phyloP scores from a whole-genome alignment of 1,140 invertebrate species.

The Drosophila baimaii region DNA sequence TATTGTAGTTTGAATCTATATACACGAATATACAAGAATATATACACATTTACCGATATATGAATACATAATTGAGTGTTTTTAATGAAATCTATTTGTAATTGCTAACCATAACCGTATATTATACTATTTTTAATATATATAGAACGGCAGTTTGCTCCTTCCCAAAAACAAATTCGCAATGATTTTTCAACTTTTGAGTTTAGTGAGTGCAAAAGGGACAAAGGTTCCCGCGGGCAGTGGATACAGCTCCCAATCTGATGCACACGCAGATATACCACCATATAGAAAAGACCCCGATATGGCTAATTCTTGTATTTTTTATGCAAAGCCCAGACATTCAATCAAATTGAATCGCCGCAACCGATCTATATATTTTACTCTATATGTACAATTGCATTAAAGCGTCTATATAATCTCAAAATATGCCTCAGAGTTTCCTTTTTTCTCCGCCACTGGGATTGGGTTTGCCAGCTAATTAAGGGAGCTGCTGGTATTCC shows the following conservation, averaged over 20 bases:
- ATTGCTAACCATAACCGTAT: conserved; percentile 11
- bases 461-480: conserved; percentile 21
- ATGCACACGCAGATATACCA: neutral
- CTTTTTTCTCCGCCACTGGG: neutral
- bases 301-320: neutral
- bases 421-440: neutral
- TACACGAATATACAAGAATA: conserved; percentile 30
- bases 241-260: neutral
- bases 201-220: conserved; percentile 6
- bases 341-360: conserved; percentile 65
- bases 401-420: neutral
- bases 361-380: conserved; percentile 46
- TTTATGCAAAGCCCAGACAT: neutral
- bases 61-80: conserved; percentile 20
- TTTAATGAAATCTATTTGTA: conserved; percentile 24
- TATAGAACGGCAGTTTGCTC: conserved; percentile 14
- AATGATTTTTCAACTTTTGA: conserved; percentile 17
- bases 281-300: neutral
- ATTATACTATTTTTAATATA: neutral
- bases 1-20: conserved; percentile 23
- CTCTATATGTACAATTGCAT: conserved; percentile 51
- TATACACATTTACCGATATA: conserved; percentile 3
- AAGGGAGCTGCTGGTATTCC: conserved; percentile 2
- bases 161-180: neutral
- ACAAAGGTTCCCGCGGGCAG: conserved; percentile 8